phyloP scores from a whole-genome alignment of 2,888 invertebrate genomes.

The Drymonia ruficornis region DNA sequence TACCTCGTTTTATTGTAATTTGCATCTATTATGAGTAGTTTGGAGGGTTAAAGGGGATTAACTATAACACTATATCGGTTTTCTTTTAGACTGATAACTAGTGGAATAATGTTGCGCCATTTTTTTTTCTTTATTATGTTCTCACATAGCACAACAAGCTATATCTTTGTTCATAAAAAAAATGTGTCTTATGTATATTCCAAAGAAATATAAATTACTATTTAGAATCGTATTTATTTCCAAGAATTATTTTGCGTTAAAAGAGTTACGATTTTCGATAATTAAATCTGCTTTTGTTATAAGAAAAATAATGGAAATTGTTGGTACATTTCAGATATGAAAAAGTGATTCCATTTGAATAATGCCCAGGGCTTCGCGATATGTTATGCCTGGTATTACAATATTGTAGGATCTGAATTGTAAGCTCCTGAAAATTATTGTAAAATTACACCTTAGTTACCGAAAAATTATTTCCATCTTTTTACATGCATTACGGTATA shows the following conservation, averaged over 20 bases:
- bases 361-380: constrained; percentile 21
- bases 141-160: too few relatives aligned
- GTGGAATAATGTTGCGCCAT: too few relatives aligned
- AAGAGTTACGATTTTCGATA: neutral
- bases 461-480: too few relatives aligned
- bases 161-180: too few relatives aligned
- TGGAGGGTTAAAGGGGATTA: neutral
- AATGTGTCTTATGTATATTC: too few relatives aligned
- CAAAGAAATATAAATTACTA: too few relatives aligned
- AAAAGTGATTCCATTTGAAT: constrained; percentile 17
- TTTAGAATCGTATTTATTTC: too few relatives aligned
- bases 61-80: neutral
- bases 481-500: too few relatives aligned
- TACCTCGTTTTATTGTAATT: constrained; percentile 3
- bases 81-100: too few relatives aligned
- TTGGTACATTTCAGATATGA: neutral
- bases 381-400: constrained; percentile 15
- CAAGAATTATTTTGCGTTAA: too few relatives aligned
- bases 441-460: too few relatives aligned
- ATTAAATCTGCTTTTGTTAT: neutral
- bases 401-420: constrained; percentile 4
- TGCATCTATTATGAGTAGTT: neutral
- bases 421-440: neutral
- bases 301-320: neutral
- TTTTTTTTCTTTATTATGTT: too few relatives aligned